Evolutionary conservation across 2,113 vertebrate species (phyloP).

Genomic region (Carettochelys insculpta): DNA sequence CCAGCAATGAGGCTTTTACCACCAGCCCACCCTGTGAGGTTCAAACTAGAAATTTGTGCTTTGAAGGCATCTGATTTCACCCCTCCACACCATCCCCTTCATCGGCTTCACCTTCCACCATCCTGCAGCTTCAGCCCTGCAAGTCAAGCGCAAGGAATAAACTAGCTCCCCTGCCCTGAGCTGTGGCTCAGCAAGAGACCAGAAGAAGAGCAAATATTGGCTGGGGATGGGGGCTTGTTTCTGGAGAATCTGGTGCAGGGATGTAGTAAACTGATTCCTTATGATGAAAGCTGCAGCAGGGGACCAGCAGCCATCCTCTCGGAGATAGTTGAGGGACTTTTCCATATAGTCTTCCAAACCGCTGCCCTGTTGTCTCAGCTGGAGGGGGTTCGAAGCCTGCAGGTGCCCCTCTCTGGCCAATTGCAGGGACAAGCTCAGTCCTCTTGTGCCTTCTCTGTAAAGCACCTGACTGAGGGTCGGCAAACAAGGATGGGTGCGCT

Average conservation of each 20-base stretch:
- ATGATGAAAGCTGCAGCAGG: neutral
- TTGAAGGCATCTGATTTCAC: neutral
- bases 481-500: neutral
- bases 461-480: neutral
- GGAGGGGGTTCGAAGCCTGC: neutral
- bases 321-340: neutral
- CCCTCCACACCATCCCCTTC: neutral
- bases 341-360: slow-evolving; percentile 30
- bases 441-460: neutral
- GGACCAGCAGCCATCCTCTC: neutral
- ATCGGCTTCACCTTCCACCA: accelerated
- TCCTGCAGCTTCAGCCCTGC: neutral
- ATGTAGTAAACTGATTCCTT: neutral
- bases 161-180: neutral
- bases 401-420: slow-evolving; percentile 53
- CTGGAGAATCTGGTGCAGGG: neutral
- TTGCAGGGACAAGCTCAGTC: slow-evolving; percentile 43
- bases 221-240: neutral
- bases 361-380: neutral
- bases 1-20: neutral
- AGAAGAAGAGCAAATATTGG: neutral
- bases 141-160: neutral
- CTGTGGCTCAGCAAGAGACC: neutral
- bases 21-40: neutral
- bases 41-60: neutral